phyloP scores from a whole-genome alignment of 2,797 vertebrate species.

The Valencia hispanica region DNA sequence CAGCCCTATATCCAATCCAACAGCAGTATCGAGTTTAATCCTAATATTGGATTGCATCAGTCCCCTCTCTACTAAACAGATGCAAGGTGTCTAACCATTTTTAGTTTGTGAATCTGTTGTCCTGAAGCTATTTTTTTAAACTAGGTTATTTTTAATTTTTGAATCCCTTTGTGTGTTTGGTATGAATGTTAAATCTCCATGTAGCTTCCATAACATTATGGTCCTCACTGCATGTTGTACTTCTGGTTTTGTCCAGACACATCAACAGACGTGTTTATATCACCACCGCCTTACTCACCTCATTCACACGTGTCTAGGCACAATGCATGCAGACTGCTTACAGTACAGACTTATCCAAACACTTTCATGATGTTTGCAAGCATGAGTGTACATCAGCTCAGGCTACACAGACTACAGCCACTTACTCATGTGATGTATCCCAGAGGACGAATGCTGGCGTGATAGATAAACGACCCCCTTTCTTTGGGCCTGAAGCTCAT shows the following conservation, averaged over 20 bases:
- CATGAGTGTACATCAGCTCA: constrained; percentile 28
- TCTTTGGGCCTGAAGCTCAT: constrained; percentile 54
- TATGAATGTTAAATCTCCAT: neutral
- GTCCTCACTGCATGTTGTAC: constrained; percentile 35
- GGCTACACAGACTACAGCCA: constrained; percentile 30
- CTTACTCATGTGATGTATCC: constrained; percentile 31
- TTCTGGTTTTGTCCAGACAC: constrained; percentile 24
- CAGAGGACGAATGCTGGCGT: constrained; percentile 69
- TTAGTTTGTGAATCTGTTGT: neutral
- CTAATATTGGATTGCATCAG: neutral
- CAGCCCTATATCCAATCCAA: neutral
- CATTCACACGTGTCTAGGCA: constrained; percentile 14
- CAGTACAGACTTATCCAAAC: constrained; percentile 18
- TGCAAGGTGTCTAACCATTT: neutral
- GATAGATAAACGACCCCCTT: constrained; percentile 70
- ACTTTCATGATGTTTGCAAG: constrained; percentile 29
- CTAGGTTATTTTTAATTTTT: neutral
- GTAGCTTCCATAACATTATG: neutral
- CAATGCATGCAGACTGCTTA: constrained; percentile 9
- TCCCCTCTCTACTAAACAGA: neutral
- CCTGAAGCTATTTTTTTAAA: neutral
- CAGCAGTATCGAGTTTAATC: neutral
- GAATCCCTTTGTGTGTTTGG: neutral
- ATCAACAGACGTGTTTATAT: constrained; percentile 42
- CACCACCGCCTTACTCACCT: constrained; percentile 27